Evolutionary conservation across 2,113 vertebrate genomes (phyloP).

Genomic region (Fregata magnificens): DNA sequence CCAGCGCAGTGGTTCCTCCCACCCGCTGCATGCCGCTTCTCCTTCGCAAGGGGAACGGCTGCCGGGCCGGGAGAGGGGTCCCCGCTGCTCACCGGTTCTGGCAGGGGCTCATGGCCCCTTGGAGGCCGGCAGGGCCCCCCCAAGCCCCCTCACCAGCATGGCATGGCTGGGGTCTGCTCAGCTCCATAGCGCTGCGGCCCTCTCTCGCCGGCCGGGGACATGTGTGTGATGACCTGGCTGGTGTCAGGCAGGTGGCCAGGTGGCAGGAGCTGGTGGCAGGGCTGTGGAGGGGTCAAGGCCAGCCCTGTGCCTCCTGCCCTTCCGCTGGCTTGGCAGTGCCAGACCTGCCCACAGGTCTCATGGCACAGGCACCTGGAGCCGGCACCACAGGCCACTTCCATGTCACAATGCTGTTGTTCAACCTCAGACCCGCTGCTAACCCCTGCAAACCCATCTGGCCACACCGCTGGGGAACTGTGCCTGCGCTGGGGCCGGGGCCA

Average conservation of each 20-base stretch:
- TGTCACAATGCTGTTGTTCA: fast-evolving
- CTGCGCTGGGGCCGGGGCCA: not conserved
- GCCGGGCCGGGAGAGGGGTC: fast-evolving
- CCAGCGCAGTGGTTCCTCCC: not conserved
- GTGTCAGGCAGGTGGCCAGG: not conserved
- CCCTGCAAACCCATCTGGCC: not conserved
- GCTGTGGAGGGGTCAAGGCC: not conserved
- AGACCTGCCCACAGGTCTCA: not conserved
- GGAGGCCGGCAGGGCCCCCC: too few relatives aligned
- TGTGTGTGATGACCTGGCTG: not conserved
- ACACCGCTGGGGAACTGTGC: fast-evolving
- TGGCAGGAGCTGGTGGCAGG: not conserved
- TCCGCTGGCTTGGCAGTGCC: not conserved
- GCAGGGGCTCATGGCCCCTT: not conserved
- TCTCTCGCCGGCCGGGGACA: not conserved
- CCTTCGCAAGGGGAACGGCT: fast-evolving
- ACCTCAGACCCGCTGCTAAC: not conserved
- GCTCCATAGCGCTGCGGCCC: not conserved
- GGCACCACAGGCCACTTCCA: fast-evolving
- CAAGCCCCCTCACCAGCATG: fast-evolving
- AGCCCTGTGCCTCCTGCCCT: not conserved
- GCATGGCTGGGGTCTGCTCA: not conserved
- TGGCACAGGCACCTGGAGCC: not conserved
- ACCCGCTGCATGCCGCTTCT: not conserved
- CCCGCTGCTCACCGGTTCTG: fast-evolving